A percentile compares a stretch with the other conserved stretches of the same genome.
Evolutionary conservation across 2,888 invertebrate species (phyloP).

Genomic region (Cynaeus angustus): DNA sequence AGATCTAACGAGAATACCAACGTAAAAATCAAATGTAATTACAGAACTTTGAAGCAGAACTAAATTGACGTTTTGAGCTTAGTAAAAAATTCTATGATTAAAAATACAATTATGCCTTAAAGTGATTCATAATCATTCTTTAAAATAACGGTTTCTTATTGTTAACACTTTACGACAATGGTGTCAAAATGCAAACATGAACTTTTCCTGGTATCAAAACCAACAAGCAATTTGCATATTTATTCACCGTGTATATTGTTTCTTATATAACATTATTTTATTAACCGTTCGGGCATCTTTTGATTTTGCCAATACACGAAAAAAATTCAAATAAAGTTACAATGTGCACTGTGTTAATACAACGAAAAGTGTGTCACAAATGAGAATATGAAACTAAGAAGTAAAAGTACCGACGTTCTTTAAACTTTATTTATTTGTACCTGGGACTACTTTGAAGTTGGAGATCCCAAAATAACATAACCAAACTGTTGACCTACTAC

Average conservation of each 20-base stretch:
- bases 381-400: conserved; percentile 30
- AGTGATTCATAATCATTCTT: conserved; percentile 38
- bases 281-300: not conserved
- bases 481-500: conserved; percentile 56
- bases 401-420: conserved; percentile 44
- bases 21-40: conserved; percentile 16
- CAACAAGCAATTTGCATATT: conserved; percentile 36
- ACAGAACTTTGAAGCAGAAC: conserved; percentile 3
- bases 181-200: conserved; percentile 45
- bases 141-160: conserved; percentile 42
- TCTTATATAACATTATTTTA: conserved; percentile 25
- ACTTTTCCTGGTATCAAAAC: conserved; percentile 42
- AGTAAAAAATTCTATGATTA: not conserved
- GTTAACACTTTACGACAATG: conserved; percentile 36
- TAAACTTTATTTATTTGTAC: conserved; percentile 42
- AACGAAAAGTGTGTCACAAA: conserved; percentile 9
- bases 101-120: conserved; percentile 11
- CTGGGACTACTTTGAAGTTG: conserved; percentile 48
- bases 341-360: no score
- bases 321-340: no score
- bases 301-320: not conserved
- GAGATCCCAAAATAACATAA: conserved; percentile 52
- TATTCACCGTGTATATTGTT: not conserved
- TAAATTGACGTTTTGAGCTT: conserved; percentile 8
- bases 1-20: conserved; percentile 13